Evolutionary conservation across 1,140 invertebrate species (phyloP).

Genomic region (Arctopsyche grandis): DNA sequence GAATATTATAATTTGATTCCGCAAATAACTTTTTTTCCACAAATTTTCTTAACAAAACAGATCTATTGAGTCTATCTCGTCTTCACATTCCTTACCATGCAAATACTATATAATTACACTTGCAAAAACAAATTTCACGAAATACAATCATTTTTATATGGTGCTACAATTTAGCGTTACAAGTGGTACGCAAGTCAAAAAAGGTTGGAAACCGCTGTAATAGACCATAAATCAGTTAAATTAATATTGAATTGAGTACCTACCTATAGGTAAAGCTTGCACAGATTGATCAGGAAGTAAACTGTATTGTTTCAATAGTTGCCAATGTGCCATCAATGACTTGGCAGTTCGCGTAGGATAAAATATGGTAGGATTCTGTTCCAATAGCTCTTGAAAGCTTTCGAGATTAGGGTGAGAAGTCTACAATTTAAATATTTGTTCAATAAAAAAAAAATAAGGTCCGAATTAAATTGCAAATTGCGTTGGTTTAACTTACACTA

Average conservation of each 20-base stretch:
- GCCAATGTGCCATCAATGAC: constrained; percentile 88
- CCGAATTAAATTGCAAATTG: constrained; percentile 4
- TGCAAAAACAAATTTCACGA: too few species aligned
- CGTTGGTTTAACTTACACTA: constrained; percentile 73
- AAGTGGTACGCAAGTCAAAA: not conserved
- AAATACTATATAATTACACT: not conserved
- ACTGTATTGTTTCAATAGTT: constrained; percentile 92
- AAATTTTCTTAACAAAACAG: too few species aligned
- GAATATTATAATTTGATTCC: too few species aligned
- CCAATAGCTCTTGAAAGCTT: constrained; percentile 88
- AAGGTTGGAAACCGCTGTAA: too few species aligned
- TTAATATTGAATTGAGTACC: constrained; percentile 39
- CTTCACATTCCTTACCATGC: too few species aligned
- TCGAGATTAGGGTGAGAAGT: constrained; percentile 72
- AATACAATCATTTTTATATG: too few species aligned
- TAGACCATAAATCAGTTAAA: too few species aligned
- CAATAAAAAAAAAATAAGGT: constrained; percentile 38
- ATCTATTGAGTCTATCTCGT: too few species aligned
- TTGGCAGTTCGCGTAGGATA: constrained; percentile 89
- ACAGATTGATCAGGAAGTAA: constrained; percentile 90
- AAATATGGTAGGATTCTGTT: constrained; percentile 85
- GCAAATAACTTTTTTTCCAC: too few species aligned
- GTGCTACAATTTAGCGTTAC: too few species aligned
- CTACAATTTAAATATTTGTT: constrained; percentile 50
- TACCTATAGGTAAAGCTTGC: constrained; percentile 70